These are phyloP conservation scores for Ptychobarbus kaznakovi DNA, from an alignment of 2,797 vertebrate genomes.

Conservation along the genomic window DNA sequence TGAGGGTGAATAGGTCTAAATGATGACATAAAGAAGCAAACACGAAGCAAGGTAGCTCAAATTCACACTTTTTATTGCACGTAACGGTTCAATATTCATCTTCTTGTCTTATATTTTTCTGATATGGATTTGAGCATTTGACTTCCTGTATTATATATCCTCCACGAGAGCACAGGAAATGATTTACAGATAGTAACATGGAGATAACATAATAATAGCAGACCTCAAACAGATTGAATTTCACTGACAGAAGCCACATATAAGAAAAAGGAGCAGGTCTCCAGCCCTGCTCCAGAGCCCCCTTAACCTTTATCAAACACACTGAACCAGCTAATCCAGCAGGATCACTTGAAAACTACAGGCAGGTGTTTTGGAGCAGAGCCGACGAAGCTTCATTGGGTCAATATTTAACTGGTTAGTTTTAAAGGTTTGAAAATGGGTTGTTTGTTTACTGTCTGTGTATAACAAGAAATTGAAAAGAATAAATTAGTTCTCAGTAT, in stretches of 20 bases:
- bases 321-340: not conserved
- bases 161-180: slow-evolving; percentile 11
- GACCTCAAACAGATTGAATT: slow-evolving; percentile 24
- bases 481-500: not conserved
- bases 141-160: slow-evolving; percentile 3
- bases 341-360: not conserved
- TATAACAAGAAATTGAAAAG: not conserved
- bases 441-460: not conserved
- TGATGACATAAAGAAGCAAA: not conserved
- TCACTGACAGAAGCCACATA: not conserved
- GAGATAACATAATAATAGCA: slow-evolving; percentile 22
- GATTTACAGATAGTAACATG: slow-evolving; percentile 11
- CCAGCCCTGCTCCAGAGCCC: not conserved
- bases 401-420: not conserved
- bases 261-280: not conserved
- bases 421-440: not conserved
- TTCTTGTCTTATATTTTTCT: not conserved
- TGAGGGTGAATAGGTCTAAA: slow-evolving; percentile 1
- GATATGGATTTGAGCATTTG: not conserved
- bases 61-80: not conserved
- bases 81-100: not conserved
- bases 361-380: not conserved
- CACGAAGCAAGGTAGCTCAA: not conserved
- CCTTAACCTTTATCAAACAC: slow-evolving; percentile 1
- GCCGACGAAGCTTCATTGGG: not conserved